Conservation (phyloP, 1,140 invertebrate species). For the Hermetia illucens region DNA sequence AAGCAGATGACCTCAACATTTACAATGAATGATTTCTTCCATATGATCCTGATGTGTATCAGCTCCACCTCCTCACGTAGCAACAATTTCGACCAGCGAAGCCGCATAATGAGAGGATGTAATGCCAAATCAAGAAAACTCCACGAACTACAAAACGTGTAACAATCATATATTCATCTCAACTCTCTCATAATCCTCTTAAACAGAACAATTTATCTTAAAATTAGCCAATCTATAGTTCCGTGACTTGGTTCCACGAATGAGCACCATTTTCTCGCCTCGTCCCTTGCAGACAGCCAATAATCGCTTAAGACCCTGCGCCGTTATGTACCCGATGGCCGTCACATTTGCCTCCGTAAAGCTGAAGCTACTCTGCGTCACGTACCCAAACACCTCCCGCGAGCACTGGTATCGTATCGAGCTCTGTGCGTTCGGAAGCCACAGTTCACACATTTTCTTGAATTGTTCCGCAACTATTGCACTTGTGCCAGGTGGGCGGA, state of each 20-base stretch:
- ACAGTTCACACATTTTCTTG: constrained; percentile 47
- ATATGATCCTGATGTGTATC: too few species aligned
- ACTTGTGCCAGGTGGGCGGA: constrained; percentile 24
- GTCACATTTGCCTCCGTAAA: constrained; percentile 45
- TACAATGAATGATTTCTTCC: too few species aligned
- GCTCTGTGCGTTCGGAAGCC: constrained; percentile 39
- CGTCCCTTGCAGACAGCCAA: constrained; percentile 9
- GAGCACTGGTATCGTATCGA: constrained; percentile 44
- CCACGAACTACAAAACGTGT: too few species aligned
- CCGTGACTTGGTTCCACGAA: constrained; percentile 34
- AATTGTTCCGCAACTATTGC: constrained; percentile 36
- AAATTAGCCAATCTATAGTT: constrained; percentile 34
- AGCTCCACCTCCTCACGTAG: too few species aligned
- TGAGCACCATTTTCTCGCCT: constrained; percentile 23
- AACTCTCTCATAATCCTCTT: too few species aligned
- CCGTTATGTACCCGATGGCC: constrained; percentile 52
- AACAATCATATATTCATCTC: too few species aligned
- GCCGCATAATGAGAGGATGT: too few species aligned
- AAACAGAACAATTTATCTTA: constrained; percentile 26
- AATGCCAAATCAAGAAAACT: too few species aligned
- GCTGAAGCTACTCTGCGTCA: constrained; percentile 52
- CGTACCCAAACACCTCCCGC: constrained; percentile 57
- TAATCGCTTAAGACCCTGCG: constrained; percentile 37
- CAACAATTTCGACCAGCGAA: too few species aligned
- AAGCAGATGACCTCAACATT: too few species aligned